Conservation (phyloP, 2,113 vertebrate genomes). For the Bufo bufo region DNA sequence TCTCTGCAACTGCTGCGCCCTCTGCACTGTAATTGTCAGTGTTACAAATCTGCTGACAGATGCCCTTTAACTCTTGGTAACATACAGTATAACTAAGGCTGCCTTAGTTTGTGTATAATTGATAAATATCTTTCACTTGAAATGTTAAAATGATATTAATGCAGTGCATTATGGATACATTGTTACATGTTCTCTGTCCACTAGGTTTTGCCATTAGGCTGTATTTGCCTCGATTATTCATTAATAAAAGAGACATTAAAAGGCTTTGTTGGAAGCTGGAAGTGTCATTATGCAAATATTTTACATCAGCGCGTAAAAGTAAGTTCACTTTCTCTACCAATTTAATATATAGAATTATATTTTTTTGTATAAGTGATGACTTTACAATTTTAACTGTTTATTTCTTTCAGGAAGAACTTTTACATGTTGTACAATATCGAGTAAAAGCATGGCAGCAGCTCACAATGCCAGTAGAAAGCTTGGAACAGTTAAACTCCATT, state of each 20-base stretch:
- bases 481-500: conserved; percentile 53
- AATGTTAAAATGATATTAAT: neutral
- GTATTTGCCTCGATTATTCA: conserved; percentile 52
- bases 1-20: too few species aligned
- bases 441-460: conserved; percentile 43
- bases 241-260: conserved; percentile 46
- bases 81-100: neutral
- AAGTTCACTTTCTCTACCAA: neutral
- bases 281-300: conserved; percentile 53
- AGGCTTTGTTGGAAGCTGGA: conserved; percentile 59
- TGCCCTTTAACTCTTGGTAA: too few species aligned
- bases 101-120: neutral
- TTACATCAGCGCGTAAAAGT: conserved; percentile 53
- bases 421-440: conserved; percentile 26
- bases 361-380: neutral
- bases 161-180: neutral
- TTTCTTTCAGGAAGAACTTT: conserved; percentile 44
- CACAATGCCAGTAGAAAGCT: conserved; percentile 42
- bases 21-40: too few species aligned
- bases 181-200: neutral
- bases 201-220: conserved; percentile 46
- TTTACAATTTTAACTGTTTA: neutral
- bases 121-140: neutral
- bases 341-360: neutral
- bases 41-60: too few species aligned